Conservation (phyloP, 2,113 vertebrate genomes). For the Pygathrix nemaeus region DNA sequence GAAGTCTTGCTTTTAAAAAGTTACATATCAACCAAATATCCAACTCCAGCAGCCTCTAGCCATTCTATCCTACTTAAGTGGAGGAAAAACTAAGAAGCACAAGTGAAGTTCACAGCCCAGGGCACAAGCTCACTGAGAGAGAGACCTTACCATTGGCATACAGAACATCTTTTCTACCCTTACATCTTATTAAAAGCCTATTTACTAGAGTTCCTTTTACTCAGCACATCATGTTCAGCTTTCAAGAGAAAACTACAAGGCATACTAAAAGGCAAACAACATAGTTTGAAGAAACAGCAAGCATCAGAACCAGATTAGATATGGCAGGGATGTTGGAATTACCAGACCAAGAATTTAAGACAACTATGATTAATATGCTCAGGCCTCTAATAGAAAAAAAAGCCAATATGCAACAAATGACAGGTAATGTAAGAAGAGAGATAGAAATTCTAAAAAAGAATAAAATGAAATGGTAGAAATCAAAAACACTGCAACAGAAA, state of each 20-base stretch:
- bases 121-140: background rate
- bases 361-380: background rate
- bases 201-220: background rate
- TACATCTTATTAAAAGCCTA: background rate
- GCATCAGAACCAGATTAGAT: background rate
- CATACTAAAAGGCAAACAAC: background rate
- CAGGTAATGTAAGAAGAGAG: background rate
- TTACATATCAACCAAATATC: background rate
- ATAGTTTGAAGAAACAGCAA: constrained; percentile 6
- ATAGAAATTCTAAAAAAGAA: background rate
- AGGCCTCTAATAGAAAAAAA: background rate
- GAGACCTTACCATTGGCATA: background rate
- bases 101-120: background rate
- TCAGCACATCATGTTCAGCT: background rate
- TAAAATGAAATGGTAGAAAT: background rate
- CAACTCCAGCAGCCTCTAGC: background rate
- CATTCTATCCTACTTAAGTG: background rate
- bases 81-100: background rate
- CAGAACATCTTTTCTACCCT: background rate
- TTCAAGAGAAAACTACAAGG: background rate
- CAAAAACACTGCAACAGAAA: background rate
- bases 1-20: background rate
- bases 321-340: background rate
- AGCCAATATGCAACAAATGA: background rate
- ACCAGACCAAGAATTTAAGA: background rate